A percentile compares a stretch with the other conserved stretches of the same genome.
Evolutionary conservation across 2,113 vertebrate genomes (phyloP).

Genomic region (Chionis minor): DNA sequence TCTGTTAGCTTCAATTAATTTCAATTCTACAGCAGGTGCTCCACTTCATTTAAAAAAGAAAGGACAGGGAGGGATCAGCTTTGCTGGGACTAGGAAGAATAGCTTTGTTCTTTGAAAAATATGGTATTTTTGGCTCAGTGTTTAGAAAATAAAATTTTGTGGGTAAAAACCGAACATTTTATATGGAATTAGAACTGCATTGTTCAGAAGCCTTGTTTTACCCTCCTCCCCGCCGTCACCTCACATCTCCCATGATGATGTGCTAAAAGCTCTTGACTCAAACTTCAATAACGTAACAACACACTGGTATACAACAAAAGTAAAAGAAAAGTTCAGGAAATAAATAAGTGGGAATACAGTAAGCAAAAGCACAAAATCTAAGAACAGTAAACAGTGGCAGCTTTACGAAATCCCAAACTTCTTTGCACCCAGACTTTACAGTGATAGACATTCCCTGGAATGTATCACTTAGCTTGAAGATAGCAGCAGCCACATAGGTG

Average conservation of each 20-base stretch:
- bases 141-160: background rate
- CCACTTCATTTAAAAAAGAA: background rate
- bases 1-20: background rate
- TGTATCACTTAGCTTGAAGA: background rate
- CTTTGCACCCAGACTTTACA: background rate
- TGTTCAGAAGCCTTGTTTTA: background rate
- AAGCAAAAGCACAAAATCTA: background rate
- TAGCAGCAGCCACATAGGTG: background rate
- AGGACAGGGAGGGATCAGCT: background rate
- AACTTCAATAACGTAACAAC: background rate
- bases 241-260: background rate
- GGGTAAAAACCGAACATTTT: background rate
- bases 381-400: background rate
- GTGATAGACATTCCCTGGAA: background rate
- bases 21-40: background rate
- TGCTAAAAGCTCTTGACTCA: background rate
- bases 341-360: background rate
- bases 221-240: rapidly evolving
- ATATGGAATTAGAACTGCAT: background rate
- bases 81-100: background rate
- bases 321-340: background rate
- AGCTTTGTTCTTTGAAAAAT: background rate
- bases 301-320: background rate
- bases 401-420: background rate
- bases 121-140: background rate